Percentiles rank a stretch among this genome's conserved stretches.
Conservation (phyloP, 2,113 vertebrate genomes). For the Charadrius vociferus region DNA sequence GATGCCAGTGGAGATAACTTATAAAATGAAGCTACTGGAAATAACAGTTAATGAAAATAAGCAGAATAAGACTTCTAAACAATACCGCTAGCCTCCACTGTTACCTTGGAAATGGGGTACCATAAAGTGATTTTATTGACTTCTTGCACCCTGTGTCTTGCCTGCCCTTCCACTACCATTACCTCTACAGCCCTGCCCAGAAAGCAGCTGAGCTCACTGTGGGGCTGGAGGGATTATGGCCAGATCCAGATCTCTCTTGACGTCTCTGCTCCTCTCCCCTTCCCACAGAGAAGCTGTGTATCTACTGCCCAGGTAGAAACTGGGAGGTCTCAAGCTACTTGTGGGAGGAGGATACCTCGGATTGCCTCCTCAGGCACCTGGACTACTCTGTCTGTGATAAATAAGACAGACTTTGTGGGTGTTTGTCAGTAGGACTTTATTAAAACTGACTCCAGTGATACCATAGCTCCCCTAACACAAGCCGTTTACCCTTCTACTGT, state of each 20-base stretch:
- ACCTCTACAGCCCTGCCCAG: background rate
- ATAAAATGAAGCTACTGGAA: background rate
- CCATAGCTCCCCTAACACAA: background rate
- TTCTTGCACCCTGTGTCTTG: background rate
- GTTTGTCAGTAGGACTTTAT: background rate
- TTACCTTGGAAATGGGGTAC: background rate
- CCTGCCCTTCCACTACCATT: background rate
- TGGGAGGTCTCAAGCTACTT: background rate
- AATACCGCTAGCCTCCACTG: background rate
- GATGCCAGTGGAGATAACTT: background rate
- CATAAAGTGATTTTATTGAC: background rate
- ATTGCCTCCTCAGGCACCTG: background rate
- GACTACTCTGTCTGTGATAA: background rate
- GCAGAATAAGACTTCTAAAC: background rate
- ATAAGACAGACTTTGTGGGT: background rate
- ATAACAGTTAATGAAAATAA: background rate
- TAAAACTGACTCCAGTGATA: background rate
- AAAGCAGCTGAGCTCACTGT: background rate
- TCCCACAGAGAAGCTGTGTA: background rate
- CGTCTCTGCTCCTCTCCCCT: background rate
- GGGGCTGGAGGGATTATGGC: background rate
- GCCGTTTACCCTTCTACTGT: background rate
- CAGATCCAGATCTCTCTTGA: background rate
- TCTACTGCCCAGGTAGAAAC: background rate
- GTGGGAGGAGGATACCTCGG: background rate